phyloP scores from a whole-genome alignment of 2,797 vertebrate species.

The Acanthis flammea region DNA sequence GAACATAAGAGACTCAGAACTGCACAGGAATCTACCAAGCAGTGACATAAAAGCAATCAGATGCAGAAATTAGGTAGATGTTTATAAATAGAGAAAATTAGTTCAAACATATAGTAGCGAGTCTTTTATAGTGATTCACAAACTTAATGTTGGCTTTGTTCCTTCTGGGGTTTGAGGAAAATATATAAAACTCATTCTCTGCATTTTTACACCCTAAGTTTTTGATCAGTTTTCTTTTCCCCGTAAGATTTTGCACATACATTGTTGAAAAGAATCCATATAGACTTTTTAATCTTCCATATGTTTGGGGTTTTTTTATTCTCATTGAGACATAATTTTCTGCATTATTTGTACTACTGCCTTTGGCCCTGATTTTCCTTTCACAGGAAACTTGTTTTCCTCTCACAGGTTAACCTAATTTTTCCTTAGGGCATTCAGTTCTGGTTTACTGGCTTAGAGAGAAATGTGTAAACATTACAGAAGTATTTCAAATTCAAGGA shows the following conservation, averaged over 20 bases:
- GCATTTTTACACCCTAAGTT: not conserved
- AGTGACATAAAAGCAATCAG: not conserved
- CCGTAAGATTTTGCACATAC: not conserved
- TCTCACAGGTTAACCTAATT: not conserved
- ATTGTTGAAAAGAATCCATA: not conserved
- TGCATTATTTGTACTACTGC: not conserved
- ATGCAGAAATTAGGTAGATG: not conserved
- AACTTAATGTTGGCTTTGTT: not conserved
- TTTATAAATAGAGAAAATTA: conserved; percentile 4
- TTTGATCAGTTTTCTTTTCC: not conserved
- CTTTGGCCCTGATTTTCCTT: not conserved
- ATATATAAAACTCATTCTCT: not conserved
- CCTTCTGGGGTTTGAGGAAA: not conserved
- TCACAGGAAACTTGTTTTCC: not conserved
- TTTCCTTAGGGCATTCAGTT: not conserved
- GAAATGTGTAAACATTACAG: not conserved
- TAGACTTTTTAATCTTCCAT: not conserved
- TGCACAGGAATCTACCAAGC: not conserved
- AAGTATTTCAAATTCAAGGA: not conserved
- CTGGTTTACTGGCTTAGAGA: not conserved
- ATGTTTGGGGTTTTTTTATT: not conserved
- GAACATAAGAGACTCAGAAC: not conserved
- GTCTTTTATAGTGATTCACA: not conserved
- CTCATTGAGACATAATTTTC: not conserved
- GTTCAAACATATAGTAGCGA: not conserved